Evolutionary conservation across 2,888 invertebrate species (phyloP), one percentile per base, ranked within the genome.

Genomic region (Ichneumoninae sp.): DNA sequence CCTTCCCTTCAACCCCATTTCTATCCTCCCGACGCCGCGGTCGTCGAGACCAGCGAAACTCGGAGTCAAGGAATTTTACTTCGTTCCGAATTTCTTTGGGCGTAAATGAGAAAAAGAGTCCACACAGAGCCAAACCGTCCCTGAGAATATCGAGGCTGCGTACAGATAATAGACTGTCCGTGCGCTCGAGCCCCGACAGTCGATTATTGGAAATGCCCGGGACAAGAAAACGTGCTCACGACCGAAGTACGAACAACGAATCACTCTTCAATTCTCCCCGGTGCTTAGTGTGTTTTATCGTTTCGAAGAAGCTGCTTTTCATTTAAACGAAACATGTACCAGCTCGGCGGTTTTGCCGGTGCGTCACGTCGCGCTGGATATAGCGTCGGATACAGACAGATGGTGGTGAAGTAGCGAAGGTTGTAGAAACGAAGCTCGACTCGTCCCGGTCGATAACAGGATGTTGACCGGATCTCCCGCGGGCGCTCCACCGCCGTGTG

Each of bases 381-480:
- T 40, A 36, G 22, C 36, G 6, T 22, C 54, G 65, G 68, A 40
- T 65, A 2, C 50, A 36, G n/a, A 66, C 63, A 65, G 33, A 16
- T 47, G 33, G 47, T 19, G 54, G 33, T 10, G 57, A 13, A 66
- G 66, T 73, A 44, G 50, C 22, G 19, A 40, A 47, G 19, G 73
- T 74, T 47, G 19, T 73, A 33, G 57, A 71, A 79, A 57, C 65
- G 75, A 54, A 54, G 76, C 30, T 33, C 13, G n/a, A 50, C 30
- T 71, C 63, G 60, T 76, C 40, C 57, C 33, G 65, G 63, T 70
- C 81, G 81, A 81, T 81, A 81, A 81, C 81, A 81, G 81, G 76
- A 81, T 81, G 81, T 76, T 81, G 75, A 81, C 81, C 81, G 81
- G 70, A 76, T 76, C 70, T 81, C 66, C 73, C 71, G 71, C 44